phyloP scores from a whole-genome alignment of 2,888 invertebrate genomes.

The Ecdyonurus torrentis region DNA sequence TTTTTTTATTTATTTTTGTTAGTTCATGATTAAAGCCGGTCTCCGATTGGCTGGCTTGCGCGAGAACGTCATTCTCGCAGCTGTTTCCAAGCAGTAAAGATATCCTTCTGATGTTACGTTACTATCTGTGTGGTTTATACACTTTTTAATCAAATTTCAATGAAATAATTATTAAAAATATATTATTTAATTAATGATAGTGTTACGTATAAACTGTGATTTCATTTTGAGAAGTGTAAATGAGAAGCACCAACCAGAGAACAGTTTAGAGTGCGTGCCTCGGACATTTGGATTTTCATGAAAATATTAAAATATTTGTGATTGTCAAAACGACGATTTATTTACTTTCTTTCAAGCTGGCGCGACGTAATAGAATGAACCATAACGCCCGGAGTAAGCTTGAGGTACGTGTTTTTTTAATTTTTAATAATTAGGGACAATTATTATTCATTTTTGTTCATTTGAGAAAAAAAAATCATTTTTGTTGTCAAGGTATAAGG shows the following conservation, averaged over 20 bases:
- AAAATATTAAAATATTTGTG: too few species aligned
- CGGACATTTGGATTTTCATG: not conserved
- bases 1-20: not conserved
- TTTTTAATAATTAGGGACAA: not conserved
- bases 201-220: too few species aligned
- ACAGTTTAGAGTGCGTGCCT: not conserved
- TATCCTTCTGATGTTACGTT: too few species aligned
- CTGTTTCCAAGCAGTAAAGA: not conserved
- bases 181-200: too few species aligned
- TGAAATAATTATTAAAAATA: too few species aligned
- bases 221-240: too few species aligned
- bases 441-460: conserved; percentile 4
- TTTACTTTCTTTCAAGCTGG: not conserved
- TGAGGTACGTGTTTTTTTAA: conserved; percentile 12
- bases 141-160: too few species aligned
- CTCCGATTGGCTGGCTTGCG: not conserved
- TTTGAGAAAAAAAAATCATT: not conserved
- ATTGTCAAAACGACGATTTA: too few species aligned
- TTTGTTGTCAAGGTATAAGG: not conserved
- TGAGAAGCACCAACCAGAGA: not conserved
- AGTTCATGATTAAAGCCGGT: not conserved
- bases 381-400: conserved; percentile 14
- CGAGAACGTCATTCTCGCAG: too few species aligned
- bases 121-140: too few species aligned
- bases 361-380: conserved; percentile 12